Conservation (phyloP, 2,888 invertebrate genomes). For the Agrilus cyanescens region DNA sequence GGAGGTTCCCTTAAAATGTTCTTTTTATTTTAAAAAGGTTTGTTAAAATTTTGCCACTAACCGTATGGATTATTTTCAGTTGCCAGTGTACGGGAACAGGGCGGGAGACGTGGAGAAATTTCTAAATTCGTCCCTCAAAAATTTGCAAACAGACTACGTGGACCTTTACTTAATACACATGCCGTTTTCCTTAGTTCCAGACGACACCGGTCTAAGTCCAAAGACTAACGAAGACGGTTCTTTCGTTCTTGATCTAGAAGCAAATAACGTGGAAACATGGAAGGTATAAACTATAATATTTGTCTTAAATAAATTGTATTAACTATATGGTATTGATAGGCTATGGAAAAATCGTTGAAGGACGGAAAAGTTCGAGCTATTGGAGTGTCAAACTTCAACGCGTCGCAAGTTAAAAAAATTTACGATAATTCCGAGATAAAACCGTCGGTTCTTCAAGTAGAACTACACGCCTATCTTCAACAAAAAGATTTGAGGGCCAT, state of each 20-base stretch:
- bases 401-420: constrained; percentile 52
- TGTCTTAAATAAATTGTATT: too few species aligned
- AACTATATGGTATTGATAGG: constrained; percentile 34
- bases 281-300: constrained; percentile 38
- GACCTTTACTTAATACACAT: constrained; percentile 71
- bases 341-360: constrained; percentile 54
- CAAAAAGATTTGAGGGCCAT: constrained; percentile 50
- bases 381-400: constrained; percentile 71
- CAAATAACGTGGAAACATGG: constrained; percentile 60
- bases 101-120: constrained; percentile 54
- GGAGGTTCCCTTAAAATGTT: not conserved
- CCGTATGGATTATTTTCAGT: constrained; percentile 41
- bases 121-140: constrained; percentile 49
- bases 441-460: constrained; percentile 63
- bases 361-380: constrained; percentile 55
- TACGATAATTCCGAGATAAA: constrained; percentile 47
- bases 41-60: not conserved
- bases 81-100: constrained; percentile 58
- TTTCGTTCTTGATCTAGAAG: constrained; percentile 46
- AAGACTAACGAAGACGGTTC: constrained; percentile 45
- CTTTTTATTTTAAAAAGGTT: not conserved
- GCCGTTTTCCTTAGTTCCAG: constrained; percentile 54
- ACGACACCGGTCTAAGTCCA: constrained; percentile 43
- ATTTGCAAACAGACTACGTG: constrained; percentile 54
- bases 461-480: constrained; percentile 66